Conservation (phyloP, 2,888 invertebrate species). For the Anorthoa munda region DNA sequence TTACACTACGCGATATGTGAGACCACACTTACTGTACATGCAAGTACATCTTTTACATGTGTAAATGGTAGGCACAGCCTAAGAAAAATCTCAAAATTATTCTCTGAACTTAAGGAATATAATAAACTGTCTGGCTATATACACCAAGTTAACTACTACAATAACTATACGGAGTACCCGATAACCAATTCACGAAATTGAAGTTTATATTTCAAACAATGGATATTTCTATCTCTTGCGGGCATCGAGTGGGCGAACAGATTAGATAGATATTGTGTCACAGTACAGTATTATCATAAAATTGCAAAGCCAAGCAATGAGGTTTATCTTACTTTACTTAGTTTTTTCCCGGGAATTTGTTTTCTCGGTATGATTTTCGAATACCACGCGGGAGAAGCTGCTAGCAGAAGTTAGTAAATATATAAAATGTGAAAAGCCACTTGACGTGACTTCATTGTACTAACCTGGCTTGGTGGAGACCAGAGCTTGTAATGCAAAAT, state of each 20-base stretch:
- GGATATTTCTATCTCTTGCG: slow-evolving; percentile 26
- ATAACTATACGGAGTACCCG: slow-evolving; percentile 26
- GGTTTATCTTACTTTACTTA: slow-evolving; percentile 56
- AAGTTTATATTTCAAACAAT: slow-evolving; percentile 47
- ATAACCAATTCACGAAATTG: slow-evolving; percentile 36
- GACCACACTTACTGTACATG: no score
- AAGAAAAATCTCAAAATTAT: not conserved
- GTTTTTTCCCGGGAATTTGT: no score
- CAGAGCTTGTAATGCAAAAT: no score
- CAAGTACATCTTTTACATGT: not conserved
- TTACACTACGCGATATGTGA: no score
- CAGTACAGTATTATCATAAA: slow-evolving; percentile 22
- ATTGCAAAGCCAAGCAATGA: slow-evolving; percentile 22
- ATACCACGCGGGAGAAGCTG: no score
- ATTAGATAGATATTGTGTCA: slow-evolving; percentile 8
- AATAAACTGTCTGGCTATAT: not conserved
- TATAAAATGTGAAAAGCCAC: no score
- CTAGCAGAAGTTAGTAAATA: no score
- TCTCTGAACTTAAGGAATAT: slow-evolving; percentile 9
- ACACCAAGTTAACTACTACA: slow-evolving; percentile 8
- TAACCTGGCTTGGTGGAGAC: no score
- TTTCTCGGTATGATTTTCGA: no score
- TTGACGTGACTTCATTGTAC: no score
- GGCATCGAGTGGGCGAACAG: slow-evolving; percentile 23
- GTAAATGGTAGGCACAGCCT: not conserved